Conservation (phyloP, 2,888 invertebrate genomes). For the Eugnorisma glareosa region DNA sequence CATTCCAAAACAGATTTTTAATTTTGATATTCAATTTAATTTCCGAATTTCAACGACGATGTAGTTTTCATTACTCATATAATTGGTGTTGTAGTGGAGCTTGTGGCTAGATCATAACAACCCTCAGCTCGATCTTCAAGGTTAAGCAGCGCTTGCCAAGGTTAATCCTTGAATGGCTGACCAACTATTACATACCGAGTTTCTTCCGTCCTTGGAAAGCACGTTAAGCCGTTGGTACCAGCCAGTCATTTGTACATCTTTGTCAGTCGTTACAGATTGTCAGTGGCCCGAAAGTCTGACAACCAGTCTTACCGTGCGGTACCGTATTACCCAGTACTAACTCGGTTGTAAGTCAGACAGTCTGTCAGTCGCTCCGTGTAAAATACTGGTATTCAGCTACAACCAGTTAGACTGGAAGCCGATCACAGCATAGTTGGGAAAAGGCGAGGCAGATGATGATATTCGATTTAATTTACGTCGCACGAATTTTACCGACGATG, state of each 20-base stretch:
- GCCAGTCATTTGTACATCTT: background rate
- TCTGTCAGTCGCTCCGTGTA: no score
- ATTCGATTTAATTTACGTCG: slow-evolving; percentile 52
- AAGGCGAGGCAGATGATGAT: background rate
- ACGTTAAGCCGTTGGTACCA: no score
- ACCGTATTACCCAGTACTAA: background rate
- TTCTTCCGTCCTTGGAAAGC: background rate
- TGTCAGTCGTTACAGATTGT: background rate
- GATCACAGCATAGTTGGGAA: background rate
- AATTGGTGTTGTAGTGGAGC: background rate
- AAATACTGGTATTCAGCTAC: background rate
- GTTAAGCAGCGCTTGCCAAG: background rate
- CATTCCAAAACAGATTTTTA: slow-evolving; percentile 53
- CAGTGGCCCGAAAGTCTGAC: background rate
- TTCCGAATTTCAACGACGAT: slow-evolving; percentile 4
- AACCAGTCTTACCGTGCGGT: background rate
- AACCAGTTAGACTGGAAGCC: background rate
- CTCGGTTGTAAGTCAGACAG: background rate
- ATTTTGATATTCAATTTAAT: slow-evolving; percentile 59
- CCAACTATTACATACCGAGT: background rate
- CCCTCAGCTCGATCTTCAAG: background rate
- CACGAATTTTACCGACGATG: slow-evolving; percentile 43
- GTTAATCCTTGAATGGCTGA: background rate
- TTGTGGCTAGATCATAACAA: background rate
- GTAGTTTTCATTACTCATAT: background rate